Conservation (phyloP, 2,113 vertebrate genomes). For the Galemys pyrenaicus region DNA sequence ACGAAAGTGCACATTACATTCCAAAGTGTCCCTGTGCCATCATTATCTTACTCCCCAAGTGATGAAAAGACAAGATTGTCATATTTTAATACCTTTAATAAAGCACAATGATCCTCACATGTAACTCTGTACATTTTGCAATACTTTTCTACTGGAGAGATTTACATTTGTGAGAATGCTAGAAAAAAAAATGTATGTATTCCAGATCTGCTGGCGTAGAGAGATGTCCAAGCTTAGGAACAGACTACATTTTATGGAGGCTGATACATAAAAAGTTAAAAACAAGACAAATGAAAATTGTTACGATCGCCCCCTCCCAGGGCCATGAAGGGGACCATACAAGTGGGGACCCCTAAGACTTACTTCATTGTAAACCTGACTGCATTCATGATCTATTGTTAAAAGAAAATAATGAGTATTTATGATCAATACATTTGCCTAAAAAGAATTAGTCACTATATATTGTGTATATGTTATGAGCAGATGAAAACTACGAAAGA, state of each 20-base stretch:
- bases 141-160: background rate
- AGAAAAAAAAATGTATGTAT: background rate
- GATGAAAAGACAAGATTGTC: background rate
- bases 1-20: background rate
- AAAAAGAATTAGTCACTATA: background rate
- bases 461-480: background rate
- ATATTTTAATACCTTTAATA: background rate
- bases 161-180: background rate
- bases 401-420: slow-evolving; percentile 12
- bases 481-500: background rate
- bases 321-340: background rate
- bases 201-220: background rate
- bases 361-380: background rate
- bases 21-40: background rate
- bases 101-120: background rate
- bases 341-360: background rate
- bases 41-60: background rate
- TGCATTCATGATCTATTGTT: background rate
- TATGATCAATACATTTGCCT: background rate
- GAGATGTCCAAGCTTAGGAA: background rate
- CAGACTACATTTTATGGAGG: background rate
- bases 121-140: background rate
- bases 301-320: background rate
- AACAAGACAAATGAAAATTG: background rate
- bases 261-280: background rate